Percentiles rank a stretch among this genome's conserved stretches.
Evolutionary conservation across 2,113 vertebrate species (phyloP).

Genomic region (Ctenomys sociabilis): DNA sequence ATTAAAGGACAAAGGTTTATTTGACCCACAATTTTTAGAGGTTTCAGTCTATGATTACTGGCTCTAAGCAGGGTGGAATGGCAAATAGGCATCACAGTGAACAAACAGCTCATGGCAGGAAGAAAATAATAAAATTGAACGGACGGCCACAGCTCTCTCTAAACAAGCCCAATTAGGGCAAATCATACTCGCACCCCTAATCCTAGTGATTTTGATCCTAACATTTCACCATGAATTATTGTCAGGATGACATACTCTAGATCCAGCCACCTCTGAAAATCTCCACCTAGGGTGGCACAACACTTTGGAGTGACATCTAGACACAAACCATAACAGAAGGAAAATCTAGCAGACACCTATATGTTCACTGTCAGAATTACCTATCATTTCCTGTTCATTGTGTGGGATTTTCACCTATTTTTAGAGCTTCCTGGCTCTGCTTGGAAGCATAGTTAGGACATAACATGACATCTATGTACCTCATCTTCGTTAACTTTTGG

Average conservation of each 20-base stretch:
- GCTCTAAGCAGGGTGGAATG: not conserved
- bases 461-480: not conserved
- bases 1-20: not conserved
- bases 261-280: not conserved
- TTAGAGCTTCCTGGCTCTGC: constrained; percentile 8
- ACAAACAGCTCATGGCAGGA: not conserved
- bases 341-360: not conserved
- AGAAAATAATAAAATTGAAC: not conserved
- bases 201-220: not conserved
- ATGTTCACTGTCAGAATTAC: not conserved
- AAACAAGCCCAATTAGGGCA: not conserved
- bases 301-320: not conserved
- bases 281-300: not conserved
- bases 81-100: not conserved
- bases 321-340: not conserved
- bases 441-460: not conserved
- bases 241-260: not conserved
- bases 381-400: not conserved
- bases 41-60: not conserved
- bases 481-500: not conserved
- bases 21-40: not conserved
- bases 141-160: not conserved
- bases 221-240: not conserved
- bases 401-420: not conserved
- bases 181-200: not conserved